A percentile compares a stretch with the other conserved stretches of the same genome.
These are phyloP conservation scores for Calidris pugnax DNA, from an alignment of 2,113 vertebrate genomes.

Conservation along the genomic window DNA sequence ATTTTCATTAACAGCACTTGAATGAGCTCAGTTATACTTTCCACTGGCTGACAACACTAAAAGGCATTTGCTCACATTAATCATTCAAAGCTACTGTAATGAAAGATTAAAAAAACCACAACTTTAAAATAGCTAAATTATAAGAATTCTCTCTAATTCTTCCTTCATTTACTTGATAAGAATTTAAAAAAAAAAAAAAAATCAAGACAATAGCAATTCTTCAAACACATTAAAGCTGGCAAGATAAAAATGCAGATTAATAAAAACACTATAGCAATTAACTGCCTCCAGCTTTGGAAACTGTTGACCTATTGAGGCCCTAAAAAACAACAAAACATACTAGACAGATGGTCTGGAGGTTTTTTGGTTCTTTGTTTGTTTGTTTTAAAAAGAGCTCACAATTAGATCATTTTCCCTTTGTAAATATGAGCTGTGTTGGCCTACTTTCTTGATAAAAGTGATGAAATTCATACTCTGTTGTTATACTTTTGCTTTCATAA, in stretches of 20 bases:
- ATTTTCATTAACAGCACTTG: conserved; percentile 38
- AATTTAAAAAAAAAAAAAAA: neutral
- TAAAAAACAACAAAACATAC: neutral
- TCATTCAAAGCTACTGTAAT: neutral
- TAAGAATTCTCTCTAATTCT: neutral
- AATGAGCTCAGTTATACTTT: neutral
- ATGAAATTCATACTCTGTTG: neutral
- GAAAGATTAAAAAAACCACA: neutral
- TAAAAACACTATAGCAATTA: neutral
- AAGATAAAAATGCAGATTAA: neutral
- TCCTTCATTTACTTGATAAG: neutral
- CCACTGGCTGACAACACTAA: neutral
- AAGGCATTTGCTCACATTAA: conserved; percentile 7
- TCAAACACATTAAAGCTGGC: neutral
- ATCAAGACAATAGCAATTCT: neutral
- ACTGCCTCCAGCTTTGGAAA: neutral
- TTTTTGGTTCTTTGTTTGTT: neutral
- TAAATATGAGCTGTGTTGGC: neutral
- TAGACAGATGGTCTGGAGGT: neutral
- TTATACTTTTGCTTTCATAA: neutral
- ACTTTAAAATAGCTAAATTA: neutral
- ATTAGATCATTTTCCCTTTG: neutral
- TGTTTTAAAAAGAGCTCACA: neutral
- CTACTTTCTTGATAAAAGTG: neutral
- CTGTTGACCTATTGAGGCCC: neutral